Base-by-base conservation (phyloP, 2,797 vertebrate species). In the Sarcoramphus papa region DNA sequence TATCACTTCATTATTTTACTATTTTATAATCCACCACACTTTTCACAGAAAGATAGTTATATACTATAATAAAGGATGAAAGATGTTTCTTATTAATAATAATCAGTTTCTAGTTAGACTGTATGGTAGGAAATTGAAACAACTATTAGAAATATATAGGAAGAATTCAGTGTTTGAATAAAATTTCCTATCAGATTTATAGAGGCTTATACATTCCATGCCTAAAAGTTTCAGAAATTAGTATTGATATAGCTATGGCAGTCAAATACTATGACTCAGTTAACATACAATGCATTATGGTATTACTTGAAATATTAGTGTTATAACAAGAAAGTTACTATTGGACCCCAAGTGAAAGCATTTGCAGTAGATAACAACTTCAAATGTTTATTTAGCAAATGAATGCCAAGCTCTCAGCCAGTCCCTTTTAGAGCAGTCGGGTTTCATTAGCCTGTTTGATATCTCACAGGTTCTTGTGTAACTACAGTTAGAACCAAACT, bases 191-290 rank as follows among this genome's bases (percentile, higher is more conserved):
- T 64, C 78, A 92, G 54, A 75, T 96, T 92, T 64, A 72, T 45
- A 90, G 47, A 96, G 20, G 37, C 24, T 65, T 95, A 23, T 85
- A 37, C 96, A 81, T 91, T 93, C 77, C 33, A 85, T 90, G 65
- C 57, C 75, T 65, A 40, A 53, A 90, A 84, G 19, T 89, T 90
- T 92, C 73, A 95, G 62, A 96, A 97, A 94, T 96, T 64, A 90
- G 14, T 91, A 30, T 41, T 56, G 88, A 73, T 63, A 59, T 43
- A 54, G 62, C 76, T 79, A 54, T 43, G 47, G 76, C 48, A 90
- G 40, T 77, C 54, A 88, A 82, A 69, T 94, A 51, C 75, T 90
- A 25, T 78, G 67, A 74, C 10, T 93, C 56, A 23, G 63, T 50
- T 81, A 75, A 63, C 35, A 45, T 76, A 43, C 73, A 85, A 31